phyloP scores from a whole-genome alignment of 2,888 invertebrate genomes.

The Pammene fasciana region DNA sequence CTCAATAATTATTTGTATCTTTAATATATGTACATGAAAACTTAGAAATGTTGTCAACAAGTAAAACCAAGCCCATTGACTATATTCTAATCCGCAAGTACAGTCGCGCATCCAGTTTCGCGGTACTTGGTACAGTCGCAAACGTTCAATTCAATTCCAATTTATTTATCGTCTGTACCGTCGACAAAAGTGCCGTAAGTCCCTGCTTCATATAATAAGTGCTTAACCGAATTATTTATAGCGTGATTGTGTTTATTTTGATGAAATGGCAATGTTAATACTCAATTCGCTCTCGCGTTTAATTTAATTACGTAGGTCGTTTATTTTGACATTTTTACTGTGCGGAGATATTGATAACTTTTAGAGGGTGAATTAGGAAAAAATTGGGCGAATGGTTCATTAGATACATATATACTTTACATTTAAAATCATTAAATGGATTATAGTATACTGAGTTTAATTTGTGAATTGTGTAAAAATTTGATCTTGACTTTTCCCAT shows the following conservation, averaged over 20 bases:
- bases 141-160: conserved; percentile 39
- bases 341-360: conserved; percentile 6
- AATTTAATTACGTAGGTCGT: conserved; percentile 18
- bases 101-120: conserved; percentile 18
- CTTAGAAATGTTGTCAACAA: too few species aligned
- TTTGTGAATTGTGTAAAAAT: too few species aligned
- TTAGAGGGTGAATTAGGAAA: conserved; percentile 1
- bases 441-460: too few species aligned
- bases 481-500: too few species aligned
- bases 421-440: not conserved
- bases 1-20: too few species aligned
- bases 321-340: conserved; percentile 10
- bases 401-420: too few species aligned
- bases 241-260: conserved; percentile 32
- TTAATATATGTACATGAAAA: too few species aligned
- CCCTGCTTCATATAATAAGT: conserved; percentile 22
- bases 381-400: not conserved
- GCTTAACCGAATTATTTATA: conserved; percentile 25
- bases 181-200: conserved; percentile 37
- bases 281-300: conserved; percentile 11
- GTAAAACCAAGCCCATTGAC: not conserved
- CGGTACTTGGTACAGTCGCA: conserved; percentile 30
- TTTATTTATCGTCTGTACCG: conserved; percentile 41
- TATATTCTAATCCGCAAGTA: conserved; percentile 16
- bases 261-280: conserved; percentile 24